phyloP scores from a whole-genome alignment of 2,888 invertebrate species.

The Diploptera punctata region DNA sequence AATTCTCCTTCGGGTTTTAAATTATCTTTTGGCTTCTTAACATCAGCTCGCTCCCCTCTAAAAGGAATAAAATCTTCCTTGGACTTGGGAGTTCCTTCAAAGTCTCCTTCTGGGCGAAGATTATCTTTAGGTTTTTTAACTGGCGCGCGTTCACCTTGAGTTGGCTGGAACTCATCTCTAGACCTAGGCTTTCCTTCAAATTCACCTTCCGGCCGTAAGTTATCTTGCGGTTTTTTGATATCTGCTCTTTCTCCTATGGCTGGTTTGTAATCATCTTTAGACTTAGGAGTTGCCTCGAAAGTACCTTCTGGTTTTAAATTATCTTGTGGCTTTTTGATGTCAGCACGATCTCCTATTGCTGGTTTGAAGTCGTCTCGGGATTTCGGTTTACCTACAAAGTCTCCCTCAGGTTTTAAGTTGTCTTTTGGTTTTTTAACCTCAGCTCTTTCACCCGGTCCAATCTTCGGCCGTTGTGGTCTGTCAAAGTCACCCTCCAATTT shows the following conservation, averaged over 20 bases:
- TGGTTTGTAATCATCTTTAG: conserved; percentile 44
- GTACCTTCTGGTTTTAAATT: conserved; percentile 42
- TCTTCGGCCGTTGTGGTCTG: conserved; percentile 51
- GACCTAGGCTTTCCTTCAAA: conserved; percentile 40
- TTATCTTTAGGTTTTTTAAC: conserved; percentile 50
- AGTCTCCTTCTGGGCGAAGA: conserved; percentile 48
- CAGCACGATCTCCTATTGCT: conserved; percentile 44
- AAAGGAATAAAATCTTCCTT: conserved; percentile 46
- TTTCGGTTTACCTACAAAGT: conserved; percentile 51
- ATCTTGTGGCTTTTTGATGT: conserved; percentile 39
- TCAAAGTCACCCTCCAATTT: conserved; percentile 51
- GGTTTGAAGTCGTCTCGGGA: conserved; percentile 50
- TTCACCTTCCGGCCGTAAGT: conserved; percentile 62
- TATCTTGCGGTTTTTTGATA: conserved; percentile 51
- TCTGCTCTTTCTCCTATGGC: conserved; percentile 45
- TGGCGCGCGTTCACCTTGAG: conserved; percentile 19
- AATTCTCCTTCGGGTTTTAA: conserved; percentile 59
- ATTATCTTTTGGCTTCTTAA: conserved; percentile 55
- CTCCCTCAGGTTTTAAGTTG: conserved; percentile 56
- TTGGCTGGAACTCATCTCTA: conserved; percentile 43
- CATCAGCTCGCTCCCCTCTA: conserved; percentile 47
- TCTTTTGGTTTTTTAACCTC: conserved; percentile 69
- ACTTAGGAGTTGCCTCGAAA: conserved; percentile 35
- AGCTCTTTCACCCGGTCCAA: conserved; percentile 65
- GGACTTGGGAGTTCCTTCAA: conserved; percentile 49